Percentiles rank a stretch among this genome's conserved stretches.
phyloP scores from a whole-genome alignment of 2,113 vertebrate genomes.

The Callipepla californica region DNA sequence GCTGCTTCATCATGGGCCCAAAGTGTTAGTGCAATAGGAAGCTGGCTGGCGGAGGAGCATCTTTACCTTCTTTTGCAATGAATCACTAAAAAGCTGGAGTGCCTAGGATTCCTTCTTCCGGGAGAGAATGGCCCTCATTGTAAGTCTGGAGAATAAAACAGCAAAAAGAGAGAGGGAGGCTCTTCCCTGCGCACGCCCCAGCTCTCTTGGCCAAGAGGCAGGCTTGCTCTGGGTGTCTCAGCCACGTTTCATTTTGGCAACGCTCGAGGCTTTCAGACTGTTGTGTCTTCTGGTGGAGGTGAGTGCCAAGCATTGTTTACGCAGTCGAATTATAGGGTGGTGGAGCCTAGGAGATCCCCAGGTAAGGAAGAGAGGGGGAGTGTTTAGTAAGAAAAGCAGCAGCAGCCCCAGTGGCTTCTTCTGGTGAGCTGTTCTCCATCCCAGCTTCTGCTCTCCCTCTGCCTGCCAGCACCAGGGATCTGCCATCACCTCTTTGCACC shows the following conservation, averaged over 20 bases:
- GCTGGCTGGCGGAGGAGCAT: neutral
- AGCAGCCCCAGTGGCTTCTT: neutral
- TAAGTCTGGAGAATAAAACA: neutral
- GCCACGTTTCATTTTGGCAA: neutral
- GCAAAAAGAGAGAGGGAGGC: neutral
- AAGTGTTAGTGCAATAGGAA: conserved; percentile 1
- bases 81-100: neutral
- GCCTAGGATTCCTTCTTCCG: conserved; percentile 23
- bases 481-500: neutral
- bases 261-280: neutral
- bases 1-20: neutral
- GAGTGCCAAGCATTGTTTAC: neutral
- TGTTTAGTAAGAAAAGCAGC: neutral
- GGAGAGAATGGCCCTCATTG: conserved; percentile 22
- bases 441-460: neutral
- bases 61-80: conserved; percentile 9
- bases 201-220: neutral
- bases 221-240: neutral
- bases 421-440: accelerated
- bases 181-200: accelerated
- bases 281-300: neutral
- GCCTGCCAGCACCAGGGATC: neutral
- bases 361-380: neutral
- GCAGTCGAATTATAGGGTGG: neutral
- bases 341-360: neutral